Evolutionary conservation across 2,113 vertebrate genomes (phyloP).

Genomic region (Candoia aspera): DNA sequence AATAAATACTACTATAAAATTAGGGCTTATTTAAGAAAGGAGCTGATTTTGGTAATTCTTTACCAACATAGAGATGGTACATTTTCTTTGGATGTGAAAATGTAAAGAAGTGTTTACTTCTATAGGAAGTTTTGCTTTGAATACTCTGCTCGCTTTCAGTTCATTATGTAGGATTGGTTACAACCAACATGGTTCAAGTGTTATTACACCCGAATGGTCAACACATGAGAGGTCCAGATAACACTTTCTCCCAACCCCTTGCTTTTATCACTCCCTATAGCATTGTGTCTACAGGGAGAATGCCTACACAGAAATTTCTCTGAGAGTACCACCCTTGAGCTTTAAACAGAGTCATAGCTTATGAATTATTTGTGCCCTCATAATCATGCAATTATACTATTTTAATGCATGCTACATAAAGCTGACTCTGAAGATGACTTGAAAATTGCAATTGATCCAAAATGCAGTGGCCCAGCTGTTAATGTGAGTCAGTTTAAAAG

Average conservation of each 20-base stretch:
- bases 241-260: not conserved
- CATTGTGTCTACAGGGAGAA: not conserved
- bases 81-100: not conserved
- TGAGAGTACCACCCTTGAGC: not conserved
- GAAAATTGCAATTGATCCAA: not conserved
- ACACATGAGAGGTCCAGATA: not conserved
- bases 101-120: not conserved
- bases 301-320: not conserved
- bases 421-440: not conserved
- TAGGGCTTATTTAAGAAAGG: not conserved
- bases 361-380: not conserved
- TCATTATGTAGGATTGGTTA: not conserved
- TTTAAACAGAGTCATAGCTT: not conserved
- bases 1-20: not conserved
- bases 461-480: no score
- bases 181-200: not conserved
- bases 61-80: not conserved
- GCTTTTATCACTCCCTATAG: not conserved
- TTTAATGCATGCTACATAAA: not conserved
- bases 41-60: not conserved
- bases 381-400: not conserved
- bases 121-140: not conserved
- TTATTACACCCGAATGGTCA: not conserved
- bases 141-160: not conserved
- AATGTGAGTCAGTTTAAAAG: no score